Evolutionary conservation across 2,797 vertebrate genomes (phyloP), one percentile per base, ranked within the genome.

Genomic region (Rhincodon typus): DNA sequence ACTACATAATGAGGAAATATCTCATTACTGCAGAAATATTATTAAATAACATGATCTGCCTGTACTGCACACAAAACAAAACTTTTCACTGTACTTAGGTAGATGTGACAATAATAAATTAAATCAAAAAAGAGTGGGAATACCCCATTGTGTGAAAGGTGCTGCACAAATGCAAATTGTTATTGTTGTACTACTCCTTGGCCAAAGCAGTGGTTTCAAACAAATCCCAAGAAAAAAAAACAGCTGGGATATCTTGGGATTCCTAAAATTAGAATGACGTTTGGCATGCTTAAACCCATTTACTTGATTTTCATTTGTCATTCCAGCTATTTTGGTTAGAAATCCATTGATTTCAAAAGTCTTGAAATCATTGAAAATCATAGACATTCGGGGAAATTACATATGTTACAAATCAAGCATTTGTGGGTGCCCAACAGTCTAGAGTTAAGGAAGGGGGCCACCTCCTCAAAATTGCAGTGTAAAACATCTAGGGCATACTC

Each of bases 21-120:
- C 94, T 95, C 94, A 53, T 77, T 95, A 95, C 46, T 74, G 70
- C 17, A 53, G 94, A 57, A 34, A 77, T 77, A 72, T 77, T 77
- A 74, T 62, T 62, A 12, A 10, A 62, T 62, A 62, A 12, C 12
- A 10, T 62, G 57, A 62, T 13, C 57, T 62, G 10, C 10, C 57
- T 62, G 57, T 62, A 62, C 7, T 62, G 57, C 57, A 62, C 12
- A 12, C 57, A 10, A 62, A 62, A 62, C 57, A 62, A 62, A 62
- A 62, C 57, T 62, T 62, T 10, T 62, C 57, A 62, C 57, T 62
- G 57, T 62, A 8, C 7, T 62, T 62, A 12, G 57, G 57, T 62
- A 62, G 8, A 13, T 7, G 57, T 57, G 57, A 57, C 57, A 57
- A 57, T 57, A 57, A 57, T 62, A 12, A 62, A 62, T 62, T 62